Evolutionary conservation across 1,140 invertebrate genomes (phyloP), one percentile per base, ranked within the genome.

Genomic region (Cephus cinctus): DNA sequence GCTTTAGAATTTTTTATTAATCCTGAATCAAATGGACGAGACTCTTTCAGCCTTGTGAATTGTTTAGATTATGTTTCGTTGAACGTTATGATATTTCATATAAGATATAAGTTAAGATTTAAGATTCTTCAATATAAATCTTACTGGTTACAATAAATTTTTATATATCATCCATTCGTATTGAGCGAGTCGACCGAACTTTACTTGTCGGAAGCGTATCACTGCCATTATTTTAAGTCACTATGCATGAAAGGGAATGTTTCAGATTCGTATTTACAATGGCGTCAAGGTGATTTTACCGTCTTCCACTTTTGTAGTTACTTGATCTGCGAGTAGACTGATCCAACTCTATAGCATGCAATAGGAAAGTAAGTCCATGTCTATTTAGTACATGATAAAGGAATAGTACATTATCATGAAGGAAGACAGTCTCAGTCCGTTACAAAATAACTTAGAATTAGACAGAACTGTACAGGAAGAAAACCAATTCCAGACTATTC

Each of bases 201-300:
- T 41, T 32, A 45, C 14, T 30, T n/a, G n/a, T n/a, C 15, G 16
- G 19, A n/a, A 18, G 47, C 15, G 18, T 36, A 47, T 15, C 36
- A 25, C 32, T 31, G 18, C 34, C 44, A 31, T 43, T 56, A 49
- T 19, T 38, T 61, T 67, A 65, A 67, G 61, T 65, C 53, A 56
- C 62, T 59, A 59, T 34, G 54, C 61, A 38, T 43, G 44, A 60
- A 47, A 51, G 59, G 64, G 64, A 67, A 67, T 67, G 62, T 66
- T 53, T 61, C 14, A 35, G 32, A 36, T 34, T 38, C 18, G 42
- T 40, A 39, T 41, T 38, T 50, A 47, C 22, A 41, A 14, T 36
- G 15, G 19, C 19, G n/a, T 36, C 5, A 41, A 44, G 12, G 34
- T 34, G 2, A 39, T 30, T 38, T 6, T 25, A 42, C 18, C 20